Evolutionary conservation across 2,797 vertebrate genomes (phyloP).

Genomic region (Tinamus major): DNA sequence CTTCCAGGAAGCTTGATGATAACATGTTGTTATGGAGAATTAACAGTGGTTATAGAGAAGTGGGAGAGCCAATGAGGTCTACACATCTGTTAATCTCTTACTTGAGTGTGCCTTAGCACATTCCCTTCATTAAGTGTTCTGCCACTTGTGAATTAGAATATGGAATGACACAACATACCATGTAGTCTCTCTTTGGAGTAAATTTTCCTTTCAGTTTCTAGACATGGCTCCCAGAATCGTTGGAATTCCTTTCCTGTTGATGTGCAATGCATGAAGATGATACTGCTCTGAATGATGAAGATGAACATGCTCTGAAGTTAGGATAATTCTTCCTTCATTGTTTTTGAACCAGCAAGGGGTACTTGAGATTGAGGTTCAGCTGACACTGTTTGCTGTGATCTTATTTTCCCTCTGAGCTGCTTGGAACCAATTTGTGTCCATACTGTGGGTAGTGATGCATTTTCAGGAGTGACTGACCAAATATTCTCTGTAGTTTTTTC

Average conservation of each 20-base stretch:
- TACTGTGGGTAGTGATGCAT: background rate
- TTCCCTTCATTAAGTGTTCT: background rate
- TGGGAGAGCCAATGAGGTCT: background rate
- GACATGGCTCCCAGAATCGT: background rate
- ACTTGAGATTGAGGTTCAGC: background rate
- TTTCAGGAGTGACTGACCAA: background rate
- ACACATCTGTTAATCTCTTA: background rate
- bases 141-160: background rate
- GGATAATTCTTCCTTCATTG: background rate
- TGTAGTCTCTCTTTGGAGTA: background rate
- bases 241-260: background rate
- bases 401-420: background rate
- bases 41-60: background rate
- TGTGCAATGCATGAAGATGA: background rate
- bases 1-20: background rate
- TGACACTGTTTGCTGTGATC: background rate
- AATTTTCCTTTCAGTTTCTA: background rate
- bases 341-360: background rate
- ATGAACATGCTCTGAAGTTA: background rate
- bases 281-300: too few relatives aligned
- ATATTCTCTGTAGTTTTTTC: background rate
- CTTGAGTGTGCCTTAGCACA: background rate
- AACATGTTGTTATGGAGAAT: background rate
- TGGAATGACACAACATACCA: background rate
- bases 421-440: background rate